A percentile compares a stretch with the other conserved stretches of the same genome.
Conservation (phyloP, 2,797 vertebrate species). For the Paguma larvata region DNA sequence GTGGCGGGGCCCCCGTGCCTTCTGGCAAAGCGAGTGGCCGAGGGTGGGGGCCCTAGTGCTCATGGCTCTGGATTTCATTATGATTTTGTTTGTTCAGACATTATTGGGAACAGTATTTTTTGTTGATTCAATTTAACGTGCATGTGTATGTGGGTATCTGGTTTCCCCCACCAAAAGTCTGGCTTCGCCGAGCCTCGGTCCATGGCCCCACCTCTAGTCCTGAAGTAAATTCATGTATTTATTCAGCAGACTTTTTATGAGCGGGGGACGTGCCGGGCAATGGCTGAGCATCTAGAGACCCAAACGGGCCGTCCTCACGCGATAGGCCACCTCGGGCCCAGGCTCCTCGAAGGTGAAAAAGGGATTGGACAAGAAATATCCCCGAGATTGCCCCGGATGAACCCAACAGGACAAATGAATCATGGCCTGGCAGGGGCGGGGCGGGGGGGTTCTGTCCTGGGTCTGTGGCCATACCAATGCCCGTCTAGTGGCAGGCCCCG, state of each 20-base stretch:
- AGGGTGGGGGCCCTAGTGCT: not conserved
- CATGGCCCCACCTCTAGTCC: constrained; percentile 39
- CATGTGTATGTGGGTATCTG: not conserved
- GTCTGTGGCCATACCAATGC: not conserved
- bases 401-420: not conserved
- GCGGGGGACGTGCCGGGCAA: not conserved
- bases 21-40: not conserved
- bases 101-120: constrained; percentile 47
- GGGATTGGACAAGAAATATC: not conserved
- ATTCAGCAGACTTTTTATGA: not conserved
- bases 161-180: constrained; percentile 36
- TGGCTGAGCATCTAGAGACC: not conserved
- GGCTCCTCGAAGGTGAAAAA: not conserved
- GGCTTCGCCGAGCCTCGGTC: not conserved
- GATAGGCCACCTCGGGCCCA: no score
- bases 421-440: not conserved
- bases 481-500: not conserved
- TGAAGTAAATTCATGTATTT: not conserved
- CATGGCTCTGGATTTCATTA: constrained; percentile 75
- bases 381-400: not conserved
- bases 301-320: not conserved
- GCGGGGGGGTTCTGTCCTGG: not conserved
- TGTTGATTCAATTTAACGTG: constrained; percentile 58
- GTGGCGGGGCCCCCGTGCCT: not conserved
- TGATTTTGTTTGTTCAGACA: constrained; percentile 65